Conservation (phyloP, 2,888 invertebrate genomes). For the Brenthis daphne region DNA sequence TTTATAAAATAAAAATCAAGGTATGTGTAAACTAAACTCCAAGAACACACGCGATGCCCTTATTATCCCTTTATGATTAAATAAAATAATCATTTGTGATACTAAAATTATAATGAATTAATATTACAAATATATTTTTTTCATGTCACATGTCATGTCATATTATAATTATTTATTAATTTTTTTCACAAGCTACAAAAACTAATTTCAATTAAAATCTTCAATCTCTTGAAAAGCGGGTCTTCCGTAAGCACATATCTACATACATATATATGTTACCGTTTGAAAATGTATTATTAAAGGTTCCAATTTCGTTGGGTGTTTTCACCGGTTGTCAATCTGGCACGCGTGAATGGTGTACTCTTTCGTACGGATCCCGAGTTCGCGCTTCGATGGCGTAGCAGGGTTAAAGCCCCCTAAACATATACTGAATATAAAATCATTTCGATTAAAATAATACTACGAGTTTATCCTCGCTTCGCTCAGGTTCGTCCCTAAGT, state of each 20-base stretch:
- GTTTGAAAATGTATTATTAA: constrained; percentile 24
- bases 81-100: no score
- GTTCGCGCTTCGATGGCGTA: constrained; percentile 54
- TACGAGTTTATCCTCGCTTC: no score
- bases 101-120: no score
- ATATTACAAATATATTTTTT: no score
- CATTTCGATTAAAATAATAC: no score
- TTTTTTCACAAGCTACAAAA: no score
- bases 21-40: no score
- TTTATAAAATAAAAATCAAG: no score
- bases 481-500: constrained; percentile 54
- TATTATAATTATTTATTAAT: not conserved
- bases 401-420: constrained; percentile 43
- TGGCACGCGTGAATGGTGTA: constrained; percentile 60
- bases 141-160: no score
- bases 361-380: constrained; percentile 47
- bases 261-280: not conserved
- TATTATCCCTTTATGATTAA: no score
- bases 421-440: no score
- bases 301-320: constrained; percentile 32
- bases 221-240: not conserved
- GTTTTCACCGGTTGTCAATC: constrained; percentile 70
- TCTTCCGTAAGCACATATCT: not conserved
- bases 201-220: not conserved
- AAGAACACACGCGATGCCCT: no score